Conservation (phyloP, 2,797 vertebrate species). For the Pogonophryne albipinna region DNA sequence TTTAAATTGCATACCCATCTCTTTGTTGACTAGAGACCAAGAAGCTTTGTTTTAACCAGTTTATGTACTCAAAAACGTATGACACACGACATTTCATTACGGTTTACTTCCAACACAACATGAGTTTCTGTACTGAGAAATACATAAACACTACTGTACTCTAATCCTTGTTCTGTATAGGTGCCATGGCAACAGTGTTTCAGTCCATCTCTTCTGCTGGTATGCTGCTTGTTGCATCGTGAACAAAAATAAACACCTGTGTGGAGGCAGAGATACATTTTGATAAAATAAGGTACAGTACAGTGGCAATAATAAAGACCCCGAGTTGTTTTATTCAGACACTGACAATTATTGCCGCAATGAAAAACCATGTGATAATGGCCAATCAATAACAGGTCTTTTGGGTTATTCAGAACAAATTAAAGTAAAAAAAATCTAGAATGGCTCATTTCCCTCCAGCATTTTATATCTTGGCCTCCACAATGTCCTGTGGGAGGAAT, state of each 20-base stretch:
- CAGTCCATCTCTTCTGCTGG: conserved; percentile 17
- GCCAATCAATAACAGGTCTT: neutral
- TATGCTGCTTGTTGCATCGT: conserved; percentile 7
- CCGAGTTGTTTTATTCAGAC: conserved; percentile 2
- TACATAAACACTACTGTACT: conserved; percentile 13
- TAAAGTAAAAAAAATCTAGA: conserved; percentile 7
- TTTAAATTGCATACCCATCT: conserved; percentile 37
- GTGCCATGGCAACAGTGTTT: conserved; percentile 49
- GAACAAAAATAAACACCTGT: conserved; percentile 32
- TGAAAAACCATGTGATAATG: neutral
- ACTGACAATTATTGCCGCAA: neutral
- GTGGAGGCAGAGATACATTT: conserved; percentile 14
- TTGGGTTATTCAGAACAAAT: conserved; percentile 28
- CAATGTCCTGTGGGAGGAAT: conserved; percentile 53
- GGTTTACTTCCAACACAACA: neutral
- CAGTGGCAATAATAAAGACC: neutral
- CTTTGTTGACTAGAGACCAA: conserved; percentile 24
- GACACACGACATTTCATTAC: neutral
- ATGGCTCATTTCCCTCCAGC: conserved; percentile 34
- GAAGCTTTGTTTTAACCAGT: neutral
- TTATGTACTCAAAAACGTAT: neutral
- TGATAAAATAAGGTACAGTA: neutral
- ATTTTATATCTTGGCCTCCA: conserved; percentile 42
- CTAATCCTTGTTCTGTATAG: neutral
- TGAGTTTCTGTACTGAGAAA: conserved; percentile 14